These are phyloP conservation scores for Lepisosteus oculatus DNA, from an alignment of 2,113 vertebrate genomes.

Conservation along the genomic window DNA sequence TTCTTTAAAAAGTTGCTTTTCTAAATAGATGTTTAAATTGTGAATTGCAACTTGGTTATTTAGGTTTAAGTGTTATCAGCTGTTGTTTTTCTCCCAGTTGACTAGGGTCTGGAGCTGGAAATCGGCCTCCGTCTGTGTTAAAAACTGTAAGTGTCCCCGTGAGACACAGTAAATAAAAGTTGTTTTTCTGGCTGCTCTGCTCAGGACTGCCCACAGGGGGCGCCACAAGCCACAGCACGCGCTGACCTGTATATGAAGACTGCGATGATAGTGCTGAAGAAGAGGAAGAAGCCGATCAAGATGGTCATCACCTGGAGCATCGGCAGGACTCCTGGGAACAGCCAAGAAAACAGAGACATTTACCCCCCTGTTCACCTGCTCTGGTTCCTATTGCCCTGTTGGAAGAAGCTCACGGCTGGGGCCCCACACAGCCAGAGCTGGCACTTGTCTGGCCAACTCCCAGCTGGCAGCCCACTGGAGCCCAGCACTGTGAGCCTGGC, in stretches of 20 bases:
- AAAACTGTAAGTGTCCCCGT: constrained; percentile 1
- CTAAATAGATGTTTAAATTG: background rate
- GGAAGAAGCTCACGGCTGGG: too few species aligned
- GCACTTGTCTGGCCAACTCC: too few species aligned
- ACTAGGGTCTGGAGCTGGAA: background rate
- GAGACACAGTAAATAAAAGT: constrained; percentile 1
- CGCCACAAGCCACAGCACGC: background rate
- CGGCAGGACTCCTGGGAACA: constrained; percentile 67
- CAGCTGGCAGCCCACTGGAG: too few species aligned
- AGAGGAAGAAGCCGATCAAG: constrained; percentile 75
- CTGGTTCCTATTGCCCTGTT: too few species aligned
- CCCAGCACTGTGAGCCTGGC: too few species aligned
- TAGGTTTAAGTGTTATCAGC: too few species aligned
- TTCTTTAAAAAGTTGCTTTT: too few species aligned
- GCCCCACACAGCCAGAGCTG: too few species aligned
- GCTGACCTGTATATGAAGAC: constrained; percentile 87
- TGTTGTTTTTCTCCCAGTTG: background rate
- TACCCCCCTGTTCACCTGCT: too few species aligned
- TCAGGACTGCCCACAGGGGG: background rate
- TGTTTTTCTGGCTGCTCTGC: too few species aligned
- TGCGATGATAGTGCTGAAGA: constrained; percentile 70
- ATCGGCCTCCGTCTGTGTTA: too few species aligned
- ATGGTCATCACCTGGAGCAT: constrained; percentile 83
- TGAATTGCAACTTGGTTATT: too few species aligned
- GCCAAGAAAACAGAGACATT: background rate